These are phyloP conservation scores for Parapristionchus giblindavisi DNA, from an alignment of 2,888 invertebrate genomes.

Conservation along the genomic window DNA sequence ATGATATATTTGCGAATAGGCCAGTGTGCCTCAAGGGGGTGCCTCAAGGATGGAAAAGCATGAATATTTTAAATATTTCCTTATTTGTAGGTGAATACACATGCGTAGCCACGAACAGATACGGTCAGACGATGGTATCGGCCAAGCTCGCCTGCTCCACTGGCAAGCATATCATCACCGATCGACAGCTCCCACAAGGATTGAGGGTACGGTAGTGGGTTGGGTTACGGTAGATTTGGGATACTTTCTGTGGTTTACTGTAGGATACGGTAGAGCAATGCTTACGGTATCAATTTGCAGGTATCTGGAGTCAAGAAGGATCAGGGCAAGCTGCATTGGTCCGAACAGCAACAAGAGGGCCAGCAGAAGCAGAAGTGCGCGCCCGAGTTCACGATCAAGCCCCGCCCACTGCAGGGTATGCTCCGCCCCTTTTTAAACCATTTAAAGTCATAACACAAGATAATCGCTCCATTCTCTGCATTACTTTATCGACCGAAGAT, in stretches of 20 bases:
- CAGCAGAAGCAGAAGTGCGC: constrained; percentile 53
- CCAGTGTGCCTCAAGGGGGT: too few relatives aligned
- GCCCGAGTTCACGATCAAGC: constrained; percentile 92
- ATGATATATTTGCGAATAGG: too few relatives aligned
- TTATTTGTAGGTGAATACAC: constrained; percentile 73
- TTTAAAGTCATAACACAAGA: too few relatives aligned
- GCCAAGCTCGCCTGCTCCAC: constrained; percentile 70
- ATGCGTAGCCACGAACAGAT: constrained; percentile 76
- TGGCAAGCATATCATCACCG: constrained; percentile 65
- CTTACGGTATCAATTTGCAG: not conserved
- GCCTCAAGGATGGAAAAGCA: too few relatives aligned
- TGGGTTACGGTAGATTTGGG: not conserved
- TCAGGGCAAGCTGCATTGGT: constrained; percentile 62
- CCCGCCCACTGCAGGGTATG: constrained; percentile 82
- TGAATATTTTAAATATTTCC: too few relatives aligned
- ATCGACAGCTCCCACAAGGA: constrained; percentile 66
- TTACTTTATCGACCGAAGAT: too few relatives aligned
- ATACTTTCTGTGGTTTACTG: too few relatives aligned
- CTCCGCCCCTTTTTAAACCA: constrained; percentile 75
- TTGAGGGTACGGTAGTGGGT: constrained; percentile 32
- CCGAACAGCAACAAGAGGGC: constrained; percentile 49
- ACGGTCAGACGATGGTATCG: constrained; percentile 68
- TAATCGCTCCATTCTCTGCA: too few relatives aligned
- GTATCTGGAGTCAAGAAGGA: constrained; percentile 62
- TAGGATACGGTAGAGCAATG: not conserved